Evolutionary conservation across 2,888 invertebrate genomes (phyloP).

Genomic region (Venustoraphidia nigricollis): DNA sequence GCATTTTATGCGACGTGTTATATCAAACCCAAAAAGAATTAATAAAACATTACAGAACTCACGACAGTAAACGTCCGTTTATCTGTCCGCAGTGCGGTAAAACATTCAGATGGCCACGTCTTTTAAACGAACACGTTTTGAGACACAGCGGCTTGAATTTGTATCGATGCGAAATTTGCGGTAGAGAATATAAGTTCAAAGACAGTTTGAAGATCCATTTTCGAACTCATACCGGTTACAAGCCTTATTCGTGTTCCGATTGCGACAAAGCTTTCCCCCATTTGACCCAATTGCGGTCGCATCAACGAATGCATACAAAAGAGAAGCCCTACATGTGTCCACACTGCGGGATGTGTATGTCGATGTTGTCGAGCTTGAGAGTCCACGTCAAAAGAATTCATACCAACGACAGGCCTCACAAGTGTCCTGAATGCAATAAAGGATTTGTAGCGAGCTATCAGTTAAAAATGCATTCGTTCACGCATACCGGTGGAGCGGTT

Average conservation of each 20-base stretch:
- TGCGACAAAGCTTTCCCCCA: conserved; percentile 15
- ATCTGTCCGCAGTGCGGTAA: conserved; percentile 14
- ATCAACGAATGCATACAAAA: conserved; percentile 14
- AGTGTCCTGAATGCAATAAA: conserved; percentile 14
- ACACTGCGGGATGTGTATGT: conserved; percentile 15
- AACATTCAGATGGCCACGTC: conserved; percentile 14
- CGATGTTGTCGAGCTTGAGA: conserved; percentile 12
- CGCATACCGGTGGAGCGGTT: conserved; percentile 4
- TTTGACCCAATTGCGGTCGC: conserved; percentile 14
- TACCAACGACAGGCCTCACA: conserved; percentile 9
- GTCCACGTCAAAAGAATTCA: conserved; percentile 14
- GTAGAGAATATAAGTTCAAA: conserved; percentile 12
- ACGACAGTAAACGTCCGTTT: conserved; percentile 13
- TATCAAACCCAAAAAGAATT: no score
- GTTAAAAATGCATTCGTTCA: conserved; percentile 4
- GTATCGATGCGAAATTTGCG: conserved; percentile 17
- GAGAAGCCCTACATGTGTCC: conserved; percentile 13
- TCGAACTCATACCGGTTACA: conserved; percentile 15
- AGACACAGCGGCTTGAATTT: conserved; percentile 14
- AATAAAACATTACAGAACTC: conserved; percentile 7
- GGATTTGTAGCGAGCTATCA: background rate
- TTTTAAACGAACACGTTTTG: conserved; percentile 14
- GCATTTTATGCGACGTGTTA: no score
- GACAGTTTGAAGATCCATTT: conserved; percentile 9
- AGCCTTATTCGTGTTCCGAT: conserved; percentile 14